Evolutionary conservation across 2,797 vertebrate species (phyloP), one percentile per base, ranked within the genome.

Genomic region (Helarctos malayanus): DNA sequence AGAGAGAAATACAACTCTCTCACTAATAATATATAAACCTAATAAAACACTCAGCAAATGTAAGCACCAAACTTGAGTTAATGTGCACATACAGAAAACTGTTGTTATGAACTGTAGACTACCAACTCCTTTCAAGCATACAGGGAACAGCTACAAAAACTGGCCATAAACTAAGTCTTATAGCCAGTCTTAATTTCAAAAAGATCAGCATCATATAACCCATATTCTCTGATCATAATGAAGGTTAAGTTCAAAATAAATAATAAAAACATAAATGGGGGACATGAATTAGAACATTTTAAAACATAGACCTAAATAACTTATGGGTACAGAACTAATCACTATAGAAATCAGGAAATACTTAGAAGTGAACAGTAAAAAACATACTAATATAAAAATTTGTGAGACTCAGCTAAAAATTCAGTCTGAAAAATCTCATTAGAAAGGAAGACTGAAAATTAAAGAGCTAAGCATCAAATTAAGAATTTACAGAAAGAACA

Each of bases 231-330:
- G 32, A 29, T 73, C 71, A 95, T 65, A 89, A 85, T 2, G 13
- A 59, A 75, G 5, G 16, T 73, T 47, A 96, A 38, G 19, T 85
- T 81, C 18, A 85, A 90, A 80, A 80, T 21, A 71, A 88, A 82
- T 21, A 76, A n/a, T n/a, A 71, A 81, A 96, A 49, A 75, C 29
- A 52, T 27, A 82, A 89, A 32, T 76, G 3, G 25, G 32, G 73
- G 27, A 61, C 7, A 32, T 32, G 35, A 29, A 76, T 4, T 94
- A 10, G 25, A 21, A 80, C 80, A 80, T 41, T 84, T 91, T 54
- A n/a, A 79, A 87, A 88, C 25, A 65, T 13, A 85, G 6, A 59
- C 85, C 32, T 38, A 93, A 71, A 84, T 80, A 94, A 91, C 35
- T 82, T 35, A 45, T 9, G 5, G 3, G 12, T 57, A 91, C 65